phyloP scores from a whole-genome alignment of 2,113 vertebrate species.

The Cebus imitator region DNA sequence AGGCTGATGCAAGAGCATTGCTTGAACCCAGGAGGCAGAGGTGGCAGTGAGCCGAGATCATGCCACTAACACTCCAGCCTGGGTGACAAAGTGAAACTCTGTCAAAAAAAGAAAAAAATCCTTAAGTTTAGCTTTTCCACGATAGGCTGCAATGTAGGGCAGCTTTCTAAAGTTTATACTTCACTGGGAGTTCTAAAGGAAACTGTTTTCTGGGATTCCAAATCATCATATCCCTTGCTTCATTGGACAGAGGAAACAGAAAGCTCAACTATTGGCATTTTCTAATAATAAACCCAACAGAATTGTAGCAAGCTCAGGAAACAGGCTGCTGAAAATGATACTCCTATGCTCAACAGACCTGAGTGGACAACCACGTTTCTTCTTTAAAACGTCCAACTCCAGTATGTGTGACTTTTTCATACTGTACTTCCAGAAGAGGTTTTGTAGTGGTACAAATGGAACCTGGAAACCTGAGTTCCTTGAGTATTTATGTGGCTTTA shows the following conservation, averaged over 20 bases:
- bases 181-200: not conserved
- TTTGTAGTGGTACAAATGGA: not conserved
- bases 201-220: not conserved
- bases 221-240: not conserved
- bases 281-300: slow-evolving; percentile 8
- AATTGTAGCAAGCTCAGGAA: not conserved
- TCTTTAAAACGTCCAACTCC: not conserved
- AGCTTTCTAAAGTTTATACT: not conserved
- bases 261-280: not conserved
- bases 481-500: not conserved
- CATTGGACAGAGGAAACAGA: not conserved
- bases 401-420: not conserved
- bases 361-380: not conserved
- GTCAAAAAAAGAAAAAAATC: no score
- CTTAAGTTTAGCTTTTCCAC: not conserved
- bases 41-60: no score
- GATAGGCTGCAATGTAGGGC: not conserved
- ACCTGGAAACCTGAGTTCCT: not conserved
- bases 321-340: not conserved
- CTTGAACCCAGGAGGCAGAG: no score
- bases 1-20: no score
- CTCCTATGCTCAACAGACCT: not conserved
- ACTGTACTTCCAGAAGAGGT: not conserved
- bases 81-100: no score
- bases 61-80: no score